These are phyloP conservation scores for Spilarctia lutea DNA, from an alignment of 2,888 invertebrate genomes.

Conservation along the genomic window DNA sequence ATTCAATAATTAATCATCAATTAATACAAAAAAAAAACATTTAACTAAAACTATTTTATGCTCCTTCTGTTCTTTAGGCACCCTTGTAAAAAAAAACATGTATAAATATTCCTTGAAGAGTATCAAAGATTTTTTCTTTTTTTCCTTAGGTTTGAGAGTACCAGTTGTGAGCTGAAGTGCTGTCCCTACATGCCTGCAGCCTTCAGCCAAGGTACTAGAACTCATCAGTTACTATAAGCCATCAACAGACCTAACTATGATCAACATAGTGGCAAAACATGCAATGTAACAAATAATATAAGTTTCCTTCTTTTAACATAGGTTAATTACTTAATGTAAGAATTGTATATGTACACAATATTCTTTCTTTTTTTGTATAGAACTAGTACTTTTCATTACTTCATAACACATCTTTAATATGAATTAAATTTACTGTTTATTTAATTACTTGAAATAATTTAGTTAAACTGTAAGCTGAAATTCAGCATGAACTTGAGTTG, in stretches of 20 bases:
- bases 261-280: conserved; percentile 77
- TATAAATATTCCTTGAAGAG: too few species aligned
- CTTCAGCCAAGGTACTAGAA: conserved; percentile 81
- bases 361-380: conserved; percentile 44
- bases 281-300: conserved; percentile 79
- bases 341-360: conserved; percentile 48
- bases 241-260: conserved; percentile 81
- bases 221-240: conserved; percentile 70
- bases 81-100: too few species aligned
- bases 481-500: conserved; percentile 37
- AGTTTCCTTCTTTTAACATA: conserved; percentile 60
- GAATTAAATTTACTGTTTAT: conserved; percentile 54
- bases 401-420: conserved; percentile 42
- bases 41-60: too few species aligned
- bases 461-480: conserved; percentile 43
- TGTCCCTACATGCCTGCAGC: conserved; percentile 70
- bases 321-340: conserved; percentile 59
- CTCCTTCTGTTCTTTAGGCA: too few species aligned
- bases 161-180: conserved; percentile 76
- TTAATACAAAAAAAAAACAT: too few species aligned
- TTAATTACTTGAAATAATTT: conserved; percentile 52
- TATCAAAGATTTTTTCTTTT: not conserved
- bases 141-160: conserved; percentile 69
- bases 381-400: conserved; percentile 38
- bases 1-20: too few species aligned